Base-by-base conservation (phyloP, 37 sponge, comb jelly and placozoan genomes). In the Beroe ovata region DNA sequence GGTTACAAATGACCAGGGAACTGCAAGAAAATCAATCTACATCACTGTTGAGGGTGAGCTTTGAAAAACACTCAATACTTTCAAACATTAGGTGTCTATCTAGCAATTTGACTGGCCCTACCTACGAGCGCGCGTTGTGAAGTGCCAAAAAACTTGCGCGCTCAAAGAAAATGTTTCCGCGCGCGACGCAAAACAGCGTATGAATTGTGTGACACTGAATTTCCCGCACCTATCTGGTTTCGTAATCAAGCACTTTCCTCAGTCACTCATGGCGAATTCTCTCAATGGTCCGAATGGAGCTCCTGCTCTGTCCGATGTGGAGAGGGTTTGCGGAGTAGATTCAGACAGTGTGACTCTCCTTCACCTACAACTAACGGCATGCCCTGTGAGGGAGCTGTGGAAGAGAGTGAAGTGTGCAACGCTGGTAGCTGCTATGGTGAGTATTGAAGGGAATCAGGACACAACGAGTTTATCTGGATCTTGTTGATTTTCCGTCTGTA, bases 281-380 rank as follows among this genome's bases (percentile, higher is more conserved):
- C 54, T 25, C 54, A 1, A 14, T 77, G 84, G 84, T 20, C 25
- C 20, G n/a, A n/a, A 6, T 91, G 92, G 92, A 25, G 66, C 32
- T 22, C 21, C 63, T 91, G 92, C 35, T 60, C 64, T 21, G 88
- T 41, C 0, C 21, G 63, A 0, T 91, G 92, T 66, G 92, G 92
- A n/a, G 72, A n/a, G 25, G 92, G 92, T 14, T 59, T 19, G 38
- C 59, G 63, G 29, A 41, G 2, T 39, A 34, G 92, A 19, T 39
- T 20, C 26, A 36, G 92, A 39, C 6, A 38, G 11, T 91, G 92
- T 64, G 60, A 89, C 36, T 37, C 34, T 26, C 89, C 88, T 8
- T 54, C 71, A 21, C 84, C 84, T 16, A 42, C 84, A 3, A 77
- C 84, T 26, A 42, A 77, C 28, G 84, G 84, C 14, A 23, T 77